Conservation (phyloP, 1,140 invertebrate genomes). For the Tetramorium parvispinum region DNA sequence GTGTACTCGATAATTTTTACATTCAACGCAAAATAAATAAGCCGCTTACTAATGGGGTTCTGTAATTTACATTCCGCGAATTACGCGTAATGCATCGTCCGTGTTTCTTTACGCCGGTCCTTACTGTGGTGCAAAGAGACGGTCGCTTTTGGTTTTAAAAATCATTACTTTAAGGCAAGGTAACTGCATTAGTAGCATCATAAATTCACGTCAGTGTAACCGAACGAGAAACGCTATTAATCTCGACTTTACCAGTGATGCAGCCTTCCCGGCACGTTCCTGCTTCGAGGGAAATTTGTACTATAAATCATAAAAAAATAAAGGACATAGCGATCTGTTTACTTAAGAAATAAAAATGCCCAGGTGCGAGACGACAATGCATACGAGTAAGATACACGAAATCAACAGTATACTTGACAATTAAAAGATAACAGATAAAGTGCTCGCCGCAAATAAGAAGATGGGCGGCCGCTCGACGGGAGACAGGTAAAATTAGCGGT, state of each 20-base stretch:
- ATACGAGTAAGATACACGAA: neutral
- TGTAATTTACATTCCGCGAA: constrained; percentile 13
- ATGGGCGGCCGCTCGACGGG: neutral
- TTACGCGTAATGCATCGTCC: neutral
- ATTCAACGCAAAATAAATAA: neutral
- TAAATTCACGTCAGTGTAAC: constrained; percentile 44
- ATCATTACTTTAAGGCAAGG: constrained; percentile 41
- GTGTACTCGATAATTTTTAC: neutral
- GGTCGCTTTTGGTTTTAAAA: constrained; percentile 26
- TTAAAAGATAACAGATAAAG: neutral
- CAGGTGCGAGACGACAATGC: neutral
- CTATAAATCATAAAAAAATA: constrained; percentile 47
- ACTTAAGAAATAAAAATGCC: neutral
- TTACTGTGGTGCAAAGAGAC: neutral
- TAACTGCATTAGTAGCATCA: constrained; percentile 46
- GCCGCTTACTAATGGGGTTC: neutral
- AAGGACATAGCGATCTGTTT: neutral
- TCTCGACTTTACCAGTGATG: constrained; percentile 29
- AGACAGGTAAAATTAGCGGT: neutral
- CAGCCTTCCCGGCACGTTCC: neutral
- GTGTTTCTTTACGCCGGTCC: neutral
- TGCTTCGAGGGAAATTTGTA: neutral
- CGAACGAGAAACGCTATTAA: constrained; percentile 49
- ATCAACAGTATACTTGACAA: neutral
- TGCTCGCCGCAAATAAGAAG: neutral